Base-by-base conservation (phyloP, 2,888 invertebrate species). In the Diarsia dahlii region DNA sequence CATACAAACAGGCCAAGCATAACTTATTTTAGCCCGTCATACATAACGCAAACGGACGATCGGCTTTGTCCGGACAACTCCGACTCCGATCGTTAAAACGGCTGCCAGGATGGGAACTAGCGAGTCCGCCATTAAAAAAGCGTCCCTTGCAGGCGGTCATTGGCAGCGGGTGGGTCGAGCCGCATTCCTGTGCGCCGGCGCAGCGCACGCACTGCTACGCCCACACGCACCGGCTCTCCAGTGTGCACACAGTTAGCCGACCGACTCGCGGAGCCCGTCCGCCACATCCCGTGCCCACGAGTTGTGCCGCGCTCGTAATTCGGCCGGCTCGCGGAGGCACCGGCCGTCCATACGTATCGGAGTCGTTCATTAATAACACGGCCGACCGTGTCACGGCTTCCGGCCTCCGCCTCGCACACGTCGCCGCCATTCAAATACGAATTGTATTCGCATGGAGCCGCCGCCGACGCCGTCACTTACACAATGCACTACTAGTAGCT, bases 141-240 rank as follows among this genome's bases (percentile, higher is more conserved):
- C 92, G 94, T 94, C 95, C 95, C 94, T 94, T 90, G 92, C 93
- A 92, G 92, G 94, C 96, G 96, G 96, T 96, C 96, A 95, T 95
- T 96, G 96, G 95, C 96, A 94, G 96, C 95, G 95, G 94, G 94
- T 92, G 93, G 95, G 94, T 92, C 94, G 94, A 93, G 91, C 95
- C 94, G 94, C 96, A 96, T 96, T 96, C 96, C 95, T 95, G 93
- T 93, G 95, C 95, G 94, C 94, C 91, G 87, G 95, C 94, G 94
- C 95, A 92, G 89, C 92, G 91, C 93, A 91, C 94, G 92, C 93
- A 90, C 91, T 90, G 91, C 88, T 92, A 90, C 95, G 94, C 95
- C 93, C 93, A 93, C 95, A 93, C 92, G 91, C 93, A 88, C 92
- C 89, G 90, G 87, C 85, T 82, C 84, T 84, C 82, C 82, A 82